phyloP scores from a whole-genome alignment of 1,140 invertebrate species.

The Globodera ellingtonae region DNA sequence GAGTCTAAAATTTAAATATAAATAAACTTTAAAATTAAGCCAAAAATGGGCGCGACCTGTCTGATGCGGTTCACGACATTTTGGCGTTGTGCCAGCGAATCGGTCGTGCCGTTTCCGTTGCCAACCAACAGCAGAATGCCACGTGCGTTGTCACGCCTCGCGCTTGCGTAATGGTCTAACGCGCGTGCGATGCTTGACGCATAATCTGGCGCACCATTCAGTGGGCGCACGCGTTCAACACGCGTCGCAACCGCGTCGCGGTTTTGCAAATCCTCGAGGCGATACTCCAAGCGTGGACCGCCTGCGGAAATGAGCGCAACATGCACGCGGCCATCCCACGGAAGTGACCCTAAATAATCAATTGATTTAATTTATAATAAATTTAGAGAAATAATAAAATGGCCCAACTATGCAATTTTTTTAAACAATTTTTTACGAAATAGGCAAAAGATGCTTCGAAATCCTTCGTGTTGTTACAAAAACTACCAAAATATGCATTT shows the following conservation, averaged over 20 bases:
- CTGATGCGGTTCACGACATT: conserved; percentile 35
- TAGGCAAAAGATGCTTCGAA: too few species aligned
- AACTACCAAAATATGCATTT: too few species aligned
- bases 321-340: conserved; percentile 40
- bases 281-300: conserved; percentile 43
- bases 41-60: conserved; percentile 28
- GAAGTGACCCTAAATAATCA: conserved; percentile 48
- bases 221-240: conserved; percentile 46
- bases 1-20: conserved; percentile 30
- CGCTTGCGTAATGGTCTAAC: conserved; percentile 48
- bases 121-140: conserved; percentile 52
- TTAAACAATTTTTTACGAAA: too few species aligned
- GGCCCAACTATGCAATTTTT: too few species aligned
- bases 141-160: conserved; percentile 38
- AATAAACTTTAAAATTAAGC: not conserved
- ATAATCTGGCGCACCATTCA: conserved; percentile 43
- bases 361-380: not conserved
- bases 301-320: conserved; percentile 45
- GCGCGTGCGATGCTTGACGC: conserved; percentile 36
- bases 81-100: conserved; percentile 39
- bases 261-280: conserved; percentile 45
- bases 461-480: too few species aligned
- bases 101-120: conserved; percentile 43
- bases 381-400: not conserved
- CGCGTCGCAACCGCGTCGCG: conserved; percentile 39